Conservation (phyloP, 1,140 invertebrate species). For the Nebria ingens region DNA sequence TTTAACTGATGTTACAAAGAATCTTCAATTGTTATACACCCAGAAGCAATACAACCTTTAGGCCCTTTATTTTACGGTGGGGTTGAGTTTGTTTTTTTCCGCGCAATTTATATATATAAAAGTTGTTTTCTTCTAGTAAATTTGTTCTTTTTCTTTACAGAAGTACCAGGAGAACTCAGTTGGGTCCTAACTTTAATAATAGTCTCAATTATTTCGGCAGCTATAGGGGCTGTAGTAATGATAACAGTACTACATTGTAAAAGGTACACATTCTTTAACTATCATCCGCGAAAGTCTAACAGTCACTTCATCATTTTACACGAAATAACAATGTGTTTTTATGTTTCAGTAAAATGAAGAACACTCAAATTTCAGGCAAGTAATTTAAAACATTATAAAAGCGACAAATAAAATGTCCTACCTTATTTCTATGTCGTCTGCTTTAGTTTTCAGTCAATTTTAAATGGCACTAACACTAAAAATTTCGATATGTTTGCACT, state of each 20-base stretch:
- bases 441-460: neutral
- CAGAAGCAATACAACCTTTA: too few relatives aligned
- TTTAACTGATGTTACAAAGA: too few relatives aligned
- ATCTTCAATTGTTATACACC: too few relatives aligned
- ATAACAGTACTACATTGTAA: slow-evolving; percentile 43
- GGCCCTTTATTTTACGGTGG: too few relatives aligned
- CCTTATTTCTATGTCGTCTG: neutral
- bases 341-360: slow-evolving; percentile 13
- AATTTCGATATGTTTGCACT: neutral
- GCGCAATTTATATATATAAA: too few relatives aligned
- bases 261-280: too few relatives aligned
- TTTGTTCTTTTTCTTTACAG: slow-evolving; percentile 29
- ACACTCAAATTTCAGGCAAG: neutral
- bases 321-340: slow-evolving; percentile 6
- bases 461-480: neutral
- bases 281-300: neutral
- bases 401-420: neutral
- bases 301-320: too few relatives aligned
- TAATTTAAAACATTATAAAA: neutral
- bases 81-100: too few relatives aligned
- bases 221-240: slow-evolving; percentile 43
- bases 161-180: slow-evolving; percentile 37
- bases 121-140: too few relatives aligned
- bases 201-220: slow-evolving; percentile 41
- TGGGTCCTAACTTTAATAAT: slow-evolving; percentile 42